A percentile compares a stretch with the other conserved stretches of the same genome.
Evolutionary conservation across 1,140 invertebrate species (phyloP).

Genomic region (Philaenus spumarius): DNA sequence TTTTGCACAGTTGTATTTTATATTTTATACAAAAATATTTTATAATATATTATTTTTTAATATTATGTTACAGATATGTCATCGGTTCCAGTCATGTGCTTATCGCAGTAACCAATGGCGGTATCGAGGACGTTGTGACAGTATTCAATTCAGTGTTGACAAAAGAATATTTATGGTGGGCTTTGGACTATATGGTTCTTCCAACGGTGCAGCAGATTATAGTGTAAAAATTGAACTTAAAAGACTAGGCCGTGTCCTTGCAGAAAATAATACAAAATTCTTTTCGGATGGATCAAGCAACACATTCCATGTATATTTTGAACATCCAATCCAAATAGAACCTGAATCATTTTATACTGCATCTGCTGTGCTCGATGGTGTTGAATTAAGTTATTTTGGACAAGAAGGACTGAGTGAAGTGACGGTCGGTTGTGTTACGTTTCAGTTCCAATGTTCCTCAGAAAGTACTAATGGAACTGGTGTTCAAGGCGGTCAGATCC

Average conservation of each 20-base stretch:
- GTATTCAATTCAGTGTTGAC: conserved; percentile 89
- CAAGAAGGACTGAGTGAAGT: conserved; percentile 91
- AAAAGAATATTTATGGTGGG: conserved; percentile 88
- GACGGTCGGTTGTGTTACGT: conserved; percentile 79
- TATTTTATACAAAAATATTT: too few species aligned
- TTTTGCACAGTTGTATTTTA: too few species aligned
- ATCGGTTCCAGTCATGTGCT: conserved; percentile 91
- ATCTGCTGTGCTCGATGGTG: conserved; percentile 81
- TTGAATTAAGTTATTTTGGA: conserved; percentile 90
- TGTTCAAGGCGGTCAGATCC: conserved; percentile 90
- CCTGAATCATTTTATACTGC: conserved; percentile 88
- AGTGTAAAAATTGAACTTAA: conserved; percentile 87
- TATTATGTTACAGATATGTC: conserved; percentile 62
- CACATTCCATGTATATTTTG: conserved; percentile 89
- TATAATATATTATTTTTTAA: too few species aligned
- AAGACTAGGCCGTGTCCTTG: conserved; percentile 71
- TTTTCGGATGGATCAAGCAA: conserved; percentile 91
- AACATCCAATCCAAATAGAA: conserved; percentile 87
- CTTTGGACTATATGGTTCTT: conserved; percentile 87
- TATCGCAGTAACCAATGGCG: conserved; percentile 95
- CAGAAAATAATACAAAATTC: conserved; percentile 86
- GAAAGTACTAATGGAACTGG: conserved; percentile 92
- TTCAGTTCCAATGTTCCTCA: conserved; percentile 90
- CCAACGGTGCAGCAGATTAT: conserved; percentile 85
- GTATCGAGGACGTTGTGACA: conserved; percentile 84